A percentile compares a stretch with the other conserved stretches of the same genome.
These are phyloP conservation scores for Minunthozetes semirufus DNA, from an alignment of 2,888 invertebrate genomes.

Conservation along the genomic window DNA sequence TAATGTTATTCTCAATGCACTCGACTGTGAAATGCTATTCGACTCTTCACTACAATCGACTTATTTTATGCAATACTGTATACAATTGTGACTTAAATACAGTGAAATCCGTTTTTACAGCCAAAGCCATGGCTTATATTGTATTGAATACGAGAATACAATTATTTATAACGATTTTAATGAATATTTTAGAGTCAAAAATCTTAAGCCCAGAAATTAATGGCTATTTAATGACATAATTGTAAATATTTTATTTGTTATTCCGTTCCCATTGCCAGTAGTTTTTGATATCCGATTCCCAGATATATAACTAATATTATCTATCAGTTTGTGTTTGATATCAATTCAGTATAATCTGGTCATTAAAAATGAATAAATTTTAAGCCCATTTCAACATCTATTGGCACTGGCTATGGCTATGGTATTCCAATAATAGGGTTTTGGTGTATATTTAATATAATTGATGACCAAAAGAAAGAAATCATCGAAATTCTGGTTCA, in stretches of 20 bases:
- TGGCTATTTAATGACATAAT: constrained; percentile 21
- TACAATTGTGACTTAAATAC: neutral
- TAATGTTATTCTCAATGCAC: constrained; percentile 16
- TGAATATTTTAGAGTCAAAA: constrained; percentile 5
- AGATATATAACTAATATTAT: neutral
- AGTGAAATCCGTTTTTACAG: neutral
- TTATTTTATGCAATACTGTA: neutral
- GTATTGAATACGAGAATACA: neutral
- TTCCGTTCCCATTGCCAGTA: neutral
- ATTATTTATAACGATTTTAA: neutral
- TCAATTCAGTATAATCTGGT: constrained; percentile 1
- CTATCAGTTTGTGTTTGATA: neutral
- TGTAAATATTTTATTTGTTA: neutral
- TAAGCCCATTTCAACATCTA: neutral
- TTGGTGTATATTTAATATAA: neutral
- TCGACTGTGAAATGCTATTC: constrained; percentile 23
- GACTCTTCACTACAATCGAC: neutral
- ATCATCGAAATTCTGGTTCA: neutral
- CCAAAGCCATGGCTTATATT: too few relatives aligned
- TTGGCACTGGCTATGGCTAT: too few relatives aligned
- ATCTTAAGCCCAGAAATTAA: neutral
- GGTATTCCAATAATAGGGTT: neutral
- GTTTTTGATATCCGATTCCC: neutral
- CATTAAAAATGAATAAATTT: constrained; percentile 21
- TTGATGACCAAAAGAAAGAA: neutral